Conservation (phyloP, 2,113 vertebrate species). For the Machaerirhynchus nigripectus region DNA sequence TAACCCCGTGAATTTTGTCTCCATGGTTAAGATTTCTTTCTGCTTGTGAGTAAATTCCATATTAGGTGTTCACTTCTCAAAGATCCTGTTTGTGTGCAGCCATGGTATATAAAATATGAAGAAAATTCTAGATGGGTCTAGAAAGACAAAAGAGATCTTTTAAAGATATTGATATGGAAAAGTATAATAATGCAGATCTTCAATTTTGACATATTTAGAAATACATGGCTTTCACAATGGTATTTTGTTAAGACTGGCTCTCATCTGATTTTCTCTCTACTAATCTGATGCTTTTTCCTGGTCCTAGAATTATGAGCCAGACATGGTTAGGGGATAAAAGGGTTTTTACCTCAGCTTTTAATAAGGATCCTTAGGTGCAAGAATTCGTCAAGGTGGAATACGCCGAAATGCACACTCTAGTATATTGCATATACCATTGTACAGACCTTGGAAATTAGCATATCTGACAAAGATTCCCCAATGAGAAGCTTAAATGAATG, state of each 20-base stretch:
- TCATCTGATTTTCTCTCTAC: neutral
- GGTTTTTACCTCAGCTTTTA: neutral
- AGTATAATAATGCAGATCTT: neutral
- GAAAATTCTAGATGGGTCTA: neutral
- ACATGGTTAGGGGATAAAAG: neutral
- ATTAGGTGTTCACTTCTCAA: neutral
- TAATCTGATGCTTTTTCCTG: neutral
- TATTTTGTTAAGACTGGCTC: neutral
- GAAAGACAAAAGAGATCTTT: neutral
- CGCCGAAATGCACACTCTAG: accelerated
- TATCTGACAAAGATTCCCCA: neutral
- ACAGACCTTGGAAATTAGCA: neutral
- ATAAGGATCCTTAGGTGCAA: neutral
- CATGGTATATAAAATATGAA: neutral
- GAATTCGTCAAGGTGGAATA: neutral
- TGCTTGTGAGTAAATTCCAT: neutral
- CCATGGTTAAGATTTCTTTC: neutral
- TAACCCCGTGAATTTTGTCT: neutral
- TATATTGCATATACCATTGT: neutral
- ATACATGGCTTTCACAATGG: neutral
- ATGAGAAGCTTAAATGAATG: neutral
- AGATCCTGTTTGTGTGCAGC: neutral
- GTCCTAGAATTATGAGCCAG: neutral
- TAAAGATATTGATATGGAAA: neutral
- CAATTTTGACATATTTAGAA: neutral